Conservation (phyloP, 2,797 vertebrate species). For the Pteronotus mesoamericanus region DNA sequence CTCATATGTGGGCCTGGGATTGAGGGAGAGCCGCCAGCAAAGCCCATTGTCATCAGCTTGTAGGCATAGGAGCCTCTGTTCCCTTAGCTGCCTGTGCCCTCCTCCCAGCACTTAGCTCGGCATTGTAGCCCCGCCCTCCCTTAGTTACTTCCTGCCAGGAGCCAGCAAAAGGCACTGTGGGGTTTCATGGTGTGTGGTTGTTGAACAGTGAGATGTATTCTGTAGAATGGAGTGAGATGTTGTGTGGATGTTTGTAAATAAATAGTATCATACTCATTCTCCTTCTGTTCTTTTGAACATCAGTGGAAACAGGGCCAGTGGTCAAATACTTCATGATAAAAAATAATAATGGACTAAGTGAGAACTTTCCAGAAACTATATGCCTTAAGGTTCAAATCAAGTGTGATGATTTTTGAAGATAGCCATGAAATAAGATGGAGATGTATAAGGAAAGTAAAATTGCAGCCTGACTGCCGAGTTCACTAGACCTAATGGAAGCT, state of each 20-base stretch:
- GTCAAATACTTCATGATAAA: background rate
- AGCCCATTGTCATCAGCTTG: background rate
- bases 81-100: background rate
- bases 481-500: background rate
- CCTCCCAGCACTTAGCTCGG: fast-evolving
- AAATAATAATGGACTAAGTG: background rate
- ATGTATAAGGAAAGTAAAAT: background rate
- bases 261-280: background rate
- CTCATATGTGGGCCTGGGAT: background rate
- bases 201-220: background rate
- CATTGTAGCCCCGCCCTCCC: fast-evolving
- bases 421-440: background rate
- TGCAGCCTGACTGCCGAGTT: background rate
- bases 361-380: background rate
- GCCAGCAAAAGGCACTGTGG: background rate
- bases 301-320: background rate
- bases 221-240: background rate
- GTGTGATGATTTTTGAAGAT: background rate
- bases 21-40: background rate
- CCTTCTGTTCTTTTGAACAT: background rate
- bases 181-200: background rate
- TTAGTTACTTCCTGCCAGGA: background rate
- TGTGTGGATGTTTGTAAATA: background rate
- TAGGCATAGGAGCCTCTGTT: background rate
- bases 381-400: slow-evolving; percentile 10